Percentiles rank a stretch among this genome's conserved stretches.
These are phyloP conservation scores for Oreamnos americanus DNA, from an alignment of 2,113 vertebrate genomes.

Conservation along the genomic window DNA sequence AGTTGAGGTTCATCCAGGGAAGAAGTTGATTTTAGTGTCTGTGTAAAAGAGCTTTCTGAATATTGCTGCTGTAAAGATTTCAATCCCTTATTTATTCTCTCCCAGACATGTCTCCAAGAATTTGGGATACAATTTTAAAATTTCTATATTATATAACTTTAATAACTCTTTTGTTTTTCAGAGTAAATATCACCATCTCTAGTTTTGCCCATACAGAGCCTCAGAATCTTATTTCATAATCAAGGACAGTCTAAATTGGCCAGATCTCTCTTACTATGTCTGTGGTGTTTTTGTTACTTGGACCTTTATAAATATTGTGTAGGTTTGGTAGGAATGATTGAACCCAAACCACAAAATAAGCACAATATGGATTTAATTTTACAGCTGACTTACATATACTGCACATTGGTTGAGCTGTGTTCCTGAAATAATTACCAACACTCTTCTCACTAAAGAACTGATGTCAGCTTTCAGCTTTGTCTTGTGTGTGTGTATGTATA, in stretches of 20 bases:
- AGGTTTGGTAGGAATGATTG: conserved; percentile 10
- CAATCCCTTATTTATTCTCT: neutral
- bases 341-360: neutral
- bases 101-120: neutral
- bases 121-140: neutral
- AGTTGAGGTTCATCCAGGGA: neutral
- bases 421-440: neutral
- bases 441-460: neutral
- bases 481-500: neutral
- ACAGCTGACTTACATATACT: neutral
- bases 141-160: neutral
- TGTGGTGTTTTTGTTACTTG: neutral
- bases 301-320: neutral
- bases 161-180: neutral
- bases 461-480: neutral
- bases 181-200: neutral
- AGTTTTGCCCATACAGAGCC: neutral
- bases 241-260: neutral
- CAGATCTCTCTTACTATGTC: neutral
- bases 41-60: neutral
- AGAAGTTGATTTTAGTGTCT: neutral
- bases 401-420: neutral
- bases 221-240: conserved; percentile 52
- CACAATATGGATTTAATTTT: neutral
- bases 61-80: neutral